Evolutionary conservation across 2,888 invertebrate species (phyloP), one percentile per base, ranked within the genome.

Genomic region (Pachydiplax longipennis): DNA sequence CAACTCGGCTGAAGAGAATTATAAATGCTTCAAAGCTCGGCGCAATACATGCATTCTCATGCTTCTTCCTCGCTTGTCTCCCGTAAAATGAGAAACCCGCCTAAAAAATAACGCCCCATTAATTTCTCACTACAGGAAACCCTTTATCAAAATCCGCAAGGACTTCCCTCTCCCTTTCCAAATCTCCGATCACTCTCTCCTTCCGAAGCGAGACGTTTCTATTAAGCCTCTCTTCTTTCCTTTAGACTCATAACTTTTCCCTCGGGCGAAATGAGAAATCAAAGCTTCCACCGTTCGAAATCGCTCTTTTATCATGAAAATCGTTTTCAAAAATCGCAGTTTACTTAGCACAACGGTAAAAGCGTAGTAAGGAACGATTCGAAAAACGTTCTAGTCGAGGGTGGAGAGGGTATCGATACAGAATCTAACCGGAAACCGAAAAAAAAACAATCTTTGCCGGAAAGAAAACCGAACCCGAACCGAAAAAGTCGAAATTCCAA

Each of bases 101-200:
- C 22, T 65, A 37, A 65, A 65, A 65, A 65, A 87, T 61, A 61
- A 87, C 35, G 31, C 37, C 13, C 87, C 61, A 87, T 87, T 35
- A 87, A 61, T 87, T 58, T 37, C 61, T 65, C 48, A n/a, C 40
- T 61, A 61, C 61, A 65, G 87, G 87, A 65, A 87, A 61, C 61
- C 87, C 87, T 87, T 87, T 40, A 87, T 87, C 87, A 87, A 87
- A 87, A n/a, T 61, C 61, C 87, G 87, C 87, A 40, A 58, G 35
- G 31, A 35, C 61, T 61, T 15, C 40, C 35, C 22, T 13, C 31
- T 22, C 18, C 83, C 58, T 58, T 83, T 37, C 87, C 35, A 87
- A 87, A 31, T 87, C 58, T 12, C 22, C 87, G 37, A 87, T 87
- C 61, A 65, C 65, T 87, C 87, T 65, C 87, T 65, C 35, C n/a